Percentiles rank a stretch among this genome's conserved stretches.
Conservation (phyloP, 2,888 invertebrate species). For the Patella depressa region DNA sequence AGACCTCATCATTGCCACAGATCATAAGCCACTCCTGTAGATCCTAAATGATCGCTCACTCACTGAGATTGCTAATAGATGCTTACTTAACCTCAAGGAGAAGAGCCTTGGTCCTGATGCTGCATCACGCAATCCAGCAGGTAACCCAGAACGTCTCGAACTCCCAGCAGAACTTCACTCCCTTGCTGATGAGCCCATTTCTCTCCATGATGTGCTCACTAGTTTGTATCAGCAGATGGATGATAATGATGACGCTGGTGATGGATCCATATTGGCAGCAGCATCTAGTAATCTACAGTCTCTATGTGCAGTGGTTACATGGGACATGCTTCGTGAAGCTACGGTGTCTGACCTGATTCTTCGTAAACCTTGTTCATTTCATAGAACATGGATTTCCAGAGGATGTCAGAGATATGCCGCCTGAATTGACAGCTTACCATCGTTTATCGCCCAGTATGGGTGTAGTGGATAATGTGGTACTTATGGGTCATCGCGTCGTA, state of each 20-base stretch:
- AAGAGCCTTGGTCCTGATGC: slow-evolving; percentile 34
- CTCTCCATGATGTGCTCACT: background rate
- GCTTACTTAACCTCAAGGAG: slow-evolving; percentile 35
- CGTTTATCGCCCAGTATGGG: slow-evolving; percentile 28
- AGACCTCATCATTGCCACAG: slow-evolving; percentile 32
- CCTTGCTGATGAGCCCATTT: background rate
- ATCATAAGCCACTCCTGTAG: slow-evolving; percentile 38
- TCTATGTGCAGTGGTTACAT: slow-evolving; percentile 29
- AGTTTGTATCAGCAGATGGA: slow-evolving; percentile 12
- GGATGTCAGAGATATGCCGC: slow-evolving; percentile 11
- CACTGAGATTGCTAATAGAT: slow-evolving; percentile 33
- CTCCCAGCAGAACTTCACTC: slow-evolving; percentile 18
- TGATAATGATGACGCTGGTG: slow-evolving; percentile 19
- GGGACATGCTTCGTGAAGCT: slow-evolving; percentile 27
- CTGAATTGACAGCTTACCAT: slow-evolving; percentile 25
- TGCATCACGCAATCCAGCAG: slow-evolving; percentile 28
- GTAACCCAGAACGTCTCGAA: slow-evolving; percentile 24
- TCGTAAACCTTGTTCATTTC: slow-evolving; percentile 4
- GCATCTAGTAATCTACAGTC: slow-evolving; percentile 25
- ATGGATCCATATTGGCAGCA: slow-evolving; percentile 27
- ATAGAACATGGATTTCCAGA: slow-evolving; percentile 29
- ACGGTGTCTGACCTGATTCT: slow-evolving; percentile 31
- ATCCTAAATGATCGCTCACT: slow-evolving; percentile 35
- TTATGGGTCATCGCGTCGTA: slow-evolving; percentile 32
- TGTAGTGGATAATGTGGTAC: slow-evolving; percentile 37